Conservation (phyloP, 2,113 vertebrate genomes). For the Heloderma charlesbogerti region DNA sequence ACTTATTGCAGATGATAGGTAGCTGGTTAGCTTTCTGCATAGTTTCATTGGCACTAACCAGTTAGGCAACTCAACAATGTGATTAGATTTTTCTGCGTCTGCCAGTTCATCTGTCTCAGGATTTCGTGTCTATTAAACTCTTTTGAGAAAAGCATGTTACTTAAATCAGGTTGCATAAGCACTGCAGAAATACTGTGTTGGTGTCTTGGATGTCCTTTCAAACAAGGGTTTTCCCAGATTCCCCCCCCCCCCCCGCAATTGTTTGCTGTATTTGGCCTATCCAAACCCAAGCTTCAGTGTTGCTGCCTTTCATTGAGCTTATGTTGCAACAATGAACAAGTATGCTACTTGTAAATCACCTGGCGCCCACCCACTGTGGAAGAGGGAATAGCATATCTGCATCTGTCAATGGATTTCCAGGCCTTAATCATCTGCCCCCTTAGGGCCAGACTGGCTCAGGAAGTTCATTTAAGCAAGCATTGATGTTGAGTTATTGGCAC, state of each 20-base stretch:
- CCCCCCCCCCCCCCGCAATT: not conserved
- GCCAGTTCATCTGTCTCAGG: not conserved
- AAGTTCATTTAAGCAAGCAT: not conserved
- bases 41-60: not conserved
- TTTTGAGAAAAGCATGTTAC: not conserved
- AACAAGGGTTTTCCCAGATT: not conserved
- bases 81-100: not conserved
- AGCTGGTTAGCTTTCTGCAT: not conserved
- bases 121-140: not conserved
- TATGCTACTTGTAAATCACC: not conserved
- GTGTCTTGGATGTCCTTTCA: not conserved
- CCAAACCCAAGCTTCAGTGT: not conserved
- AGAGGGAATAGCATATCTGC: not conserved
- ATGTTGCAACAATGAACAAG: not conserved
- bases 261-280: not conserved
- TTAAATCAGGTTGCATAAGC: not conserved
- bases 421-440: not conserved
- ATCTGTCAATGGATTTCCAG: not conserved
- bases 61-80: not conserved
- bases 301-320: not conserved
- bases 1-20: not conserved
- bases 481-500: not conserved
- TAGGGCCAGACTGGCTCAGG: not conserved
- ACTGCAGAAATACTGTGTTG: not conserved
- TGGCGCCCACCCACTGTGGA: not conserved